phyloP scores from a whole-genome alignment of 2,797 vertebrate species.

The Neosilurus hyrtlii region DNA sequence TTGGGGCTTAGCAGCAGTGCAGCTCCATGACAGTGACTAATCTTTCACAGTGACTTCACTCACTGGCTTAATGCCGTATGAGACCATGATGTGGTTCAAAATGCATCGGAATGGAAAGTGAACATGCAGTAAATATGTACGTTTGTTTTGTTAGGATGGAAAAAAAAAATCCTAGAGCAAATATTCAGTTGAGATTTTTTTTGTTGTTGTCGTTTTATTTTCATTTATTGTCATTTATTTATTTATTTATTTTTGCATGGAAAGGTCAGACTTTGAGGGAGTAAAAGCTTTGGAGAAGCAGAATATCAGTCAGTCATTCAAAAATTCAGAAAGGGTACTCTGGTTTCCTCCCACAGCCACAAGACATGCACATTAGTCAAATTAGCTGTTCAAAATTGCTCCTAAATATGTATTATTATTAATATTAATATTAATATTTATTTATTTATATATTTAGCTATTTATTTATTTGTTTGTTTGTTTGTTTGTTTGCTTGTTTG shows the following conservation, averaged over 20 bases:
- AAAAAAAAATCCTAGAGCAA: not conserved
- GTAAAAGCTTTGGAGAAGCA: not conserved
- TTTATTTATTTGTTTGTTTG: too few species aligned
- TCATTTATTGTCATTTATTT: too few species aligned
- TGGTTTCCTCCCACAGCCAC: too few species aligned
- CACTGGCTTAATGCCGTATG: not conserved
- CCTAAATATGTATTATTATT: too few species aligned
- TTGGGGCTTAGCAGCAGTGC: conserved; percentile 16
- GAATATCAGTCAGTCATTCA: conserved; percentile 31
- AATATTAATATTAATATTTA: too few species aligned
- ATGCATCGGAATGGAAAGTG: not conserved
- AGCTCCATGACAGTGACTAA: conserved; percentile 28
- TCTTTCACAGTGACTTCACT: conserved; percentile 30
- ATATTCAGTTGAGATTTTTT: too few species aligned
- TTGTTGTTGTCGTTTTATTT: too few species aligned
- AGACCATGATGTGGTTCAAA: conserved; percentile 1
- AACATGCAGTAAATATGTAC: not conserved
- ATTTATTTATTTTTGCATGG: not conserved
- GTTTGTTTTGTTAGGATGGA: not conserved
- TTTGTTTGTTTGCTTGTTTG: too few species aligned
- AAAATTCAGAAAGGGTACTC: too few species aligned
- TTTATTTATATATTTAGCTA: too few species aligned
- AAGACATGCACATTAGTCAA: too few species aligned
- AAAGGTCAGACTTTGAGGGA: not conserved
- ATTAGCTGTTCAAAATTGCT: too few species aligned